Base-by-base conservation (phyloP, 2,113 vertebrate genomes). In the Dolichallabes microphthalmus region DNA sequence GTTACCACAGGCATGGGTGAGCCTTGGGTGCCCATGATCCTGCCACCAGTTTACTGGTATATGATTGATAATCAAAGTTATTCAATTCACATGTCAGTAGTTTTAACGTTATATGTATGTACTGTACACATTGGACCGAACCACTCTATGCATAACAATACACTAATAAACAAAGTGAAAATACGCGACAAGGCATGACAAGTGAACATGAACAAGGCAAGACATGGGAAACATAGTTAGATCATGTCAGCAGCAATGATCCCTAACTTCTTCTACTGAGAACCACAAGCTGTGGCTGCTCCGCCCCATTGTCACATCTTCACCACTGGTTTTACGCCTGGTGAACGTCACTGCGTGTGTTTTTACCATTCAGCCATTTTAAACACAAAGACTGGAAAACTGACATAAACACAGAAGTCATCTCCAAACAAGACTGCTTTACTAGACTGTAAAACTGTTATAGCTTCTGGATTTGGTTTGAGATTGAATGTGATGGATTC, bases 381-480 rank as follows among this genome's bases (percentile, higher is more conserved):
- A 63, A 87, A 79, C 80, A 39, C 64, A 82, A 61, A 57, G 8
- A 77, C 63, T 73, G 83, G 61, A 88, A 87, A 84, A 85, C 52
- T 85, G 64, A 82, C 71, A 86, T 76, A 85, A 88, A 85, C 60
- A 66, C 39, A 82, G 61, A 69, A 66, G 45, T 50, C 53, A 10
- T 68, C 63, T 52, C 58, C 57, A 74, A 87, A 82, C 58, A 83
- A 77, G 53, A 39, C 52, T 32, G 25, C 50, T 83, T 80, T 82
- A 88, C 76, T 66, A 75, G 60, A 58, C 45, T 76, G 81, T 87
- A 77, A 86, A 86, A 84, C 13, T 58, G 69, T 85, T 55, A 64
- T 89, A 75, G 69, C 81, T 82, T 77, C 80, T 88, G 86, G 83
- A 80, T 80, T 83, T 87, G 58, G 52, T 64, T 82, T 85, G 57